Conservation (phyloP, 2,888 invertebrate genomes). For the Himalopsyche kuldschensis region DNA sequence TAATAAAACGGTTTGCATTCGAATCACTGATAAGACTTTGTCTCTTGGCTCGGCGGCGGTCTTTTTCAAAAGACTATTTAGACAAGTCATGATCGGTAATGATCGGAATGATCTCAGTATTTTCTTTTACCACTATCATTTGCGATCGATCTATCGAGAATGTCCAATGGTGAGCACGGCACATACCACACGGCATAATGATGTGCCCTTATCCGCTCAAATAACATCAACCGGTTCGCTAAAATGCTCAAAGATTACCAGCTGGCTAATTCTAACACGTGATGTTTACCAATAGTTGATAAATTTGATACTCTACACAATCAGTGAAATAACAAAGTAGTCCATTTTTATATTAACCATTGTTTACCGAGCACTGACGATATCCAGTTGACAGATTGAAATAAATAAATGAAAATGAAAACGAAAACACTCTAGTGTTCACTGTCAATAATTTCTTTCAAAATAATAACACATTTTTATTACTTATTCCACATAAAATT, state of each 20-base stretch:
- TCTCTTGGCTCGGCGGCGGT: neutral
- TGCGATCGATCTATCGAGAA: slow-evolving; percentile 11
- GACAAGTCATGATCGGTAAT: slow-evolving; percentile 48
- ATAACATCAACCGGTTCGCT: slow-evolving; percentile 27
- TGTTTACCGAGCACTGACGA: no score
- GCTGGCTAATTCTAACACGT: neutral
- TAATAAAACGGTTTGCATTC: neutral
- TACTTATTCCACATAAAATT: no score
- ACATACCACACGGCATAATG: neutral
- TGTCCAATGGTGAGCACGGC: neutral
- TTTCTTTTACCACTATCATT: slow-evolving; percentile 13
- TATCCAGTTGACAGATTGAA: no score
- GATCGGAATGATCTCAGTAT: slow-evolving; percentile 41
- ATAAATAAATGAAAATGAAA: no score
- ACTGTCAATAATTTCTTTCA: no score
- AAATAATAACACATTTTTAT: no score
- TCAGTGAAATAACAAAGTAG: no score
- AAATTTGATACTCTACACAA: no score
- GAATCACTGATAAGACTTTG: neutral
- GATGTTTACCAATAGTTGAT: no score
- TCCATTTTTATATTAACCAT: no score
- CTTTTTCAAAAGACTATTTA: neutral
- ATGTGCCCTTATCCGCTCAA: neutral
- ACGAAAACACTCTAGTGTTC: no score
- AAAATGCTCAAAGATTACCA: neutral